Percentiles rank a stretch among this genome's conserved stretches.
Conservation (phyloP, 2,113 vertebrate genomes). For the Neolamprologus caudopunctatus region DNA sequence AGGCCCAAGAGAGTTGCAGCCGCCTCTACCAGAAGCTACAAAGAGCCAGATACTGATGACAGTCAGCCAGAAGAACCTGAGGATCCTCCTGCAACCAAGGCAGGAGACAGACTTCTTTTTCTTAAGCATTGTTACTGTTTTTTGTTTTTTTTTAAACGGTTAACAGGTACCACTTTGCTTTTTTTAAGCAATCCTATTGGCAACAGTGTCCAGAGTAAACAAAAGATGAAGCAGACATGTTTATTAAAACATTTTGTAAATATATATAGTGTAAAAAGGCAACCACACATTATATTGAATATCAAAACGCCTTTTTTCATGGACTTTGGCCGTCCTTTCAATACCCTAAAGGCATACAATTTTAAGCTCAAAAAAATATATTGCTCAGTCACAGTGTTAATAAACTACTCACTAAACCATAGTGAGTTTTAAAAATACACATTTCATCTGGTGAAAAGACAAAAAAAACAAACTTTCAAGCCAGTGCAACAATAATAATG, state of each 20-base stretch:
- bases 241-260: not conserved
- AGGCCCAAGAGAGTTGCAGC: constrained; percentile 73
- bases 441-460: not conserved
- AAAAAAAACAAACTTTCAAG: not conserved
- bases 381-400: not conserved
- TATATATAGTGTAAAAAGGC: not conserved
- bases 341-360: not conserved
- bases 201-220: not conserved
- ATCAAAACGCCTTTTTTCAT: not conserved
- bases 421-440: not conserved
- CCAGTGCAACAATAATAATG: not conserved
- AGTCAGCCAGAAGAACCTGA: constrained; percentile 43
- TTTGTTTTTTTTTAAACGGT: fast-evolving
- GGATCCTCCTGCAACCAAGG: not conserved
- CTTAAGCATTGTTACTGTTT: not conserved
- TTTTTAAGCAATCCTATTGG: not conserved
- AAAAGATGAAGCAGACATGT: not conserved
- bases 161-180: not conserved
- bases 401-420: not conserved
- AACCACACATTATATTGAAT: not conserved
- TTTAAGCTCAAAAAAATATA: not conserved
- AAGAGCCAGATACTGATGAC: constrained; percentile 74
- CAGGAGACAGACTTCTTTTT: not conserved
- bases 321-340: not conserved
- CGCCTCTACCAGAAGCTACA: constrained; percentile 74